These are phyloP conservation scores for Campylomormyrus numenius DNA, from an alignment of 2,113 vertebrate species.

Conservation along the genomic window DNA sequence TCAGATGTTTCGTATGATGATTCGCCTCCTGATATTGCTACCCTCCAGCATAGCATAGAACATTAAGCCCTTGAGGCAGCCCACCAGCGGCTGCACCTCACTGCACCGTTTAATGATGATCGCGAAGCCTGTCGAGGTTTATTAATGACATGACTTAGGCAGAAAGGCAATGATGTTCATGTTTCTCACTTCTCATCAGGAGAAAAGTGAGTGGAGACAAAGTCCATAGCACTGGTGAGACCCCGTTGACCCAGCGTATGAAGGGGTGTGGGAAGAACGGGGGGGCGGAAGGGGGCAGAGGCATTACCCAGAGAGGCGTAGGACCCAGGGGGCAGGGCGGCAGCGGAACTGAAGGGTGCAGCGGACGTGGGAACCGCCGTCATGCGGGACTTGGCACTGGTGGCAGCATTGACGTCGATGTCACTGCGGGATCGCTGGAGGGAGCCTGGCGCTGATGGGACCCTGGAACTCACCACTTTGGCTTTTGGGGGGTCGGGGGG, in stretches of 20 bases:
- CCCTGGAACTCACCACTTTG: constrained; percentile 76
- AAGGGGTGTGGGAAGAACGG: background rate
- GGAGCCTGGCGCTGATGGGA: constrained; percentile 71
- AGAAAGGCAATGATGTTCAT: constrained; percentile 45
- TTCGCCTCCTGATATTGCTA: background rate
- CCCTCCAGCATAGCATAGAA: background rate
- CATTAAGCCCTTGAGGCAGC: background rate
- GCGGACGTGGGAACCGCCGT: constrained; percentile 66
- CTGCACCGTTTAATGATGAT: constrained; percentile 47
- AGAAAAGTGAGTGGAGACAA: constrained; percentile 8
- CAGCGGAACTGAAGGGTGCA: constrained; percentile 81
- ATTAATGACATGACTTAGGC: constrained; percentile 37
- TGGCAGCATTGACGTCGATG: constrained; percentile 92
- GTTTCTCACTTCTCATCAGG: constrained; percentile 22
- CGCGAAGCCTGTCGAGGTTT: constrained; percentile 23
- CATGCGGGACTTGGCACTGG: constrained; percentile 89
- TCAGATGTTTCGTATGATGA: background rate
- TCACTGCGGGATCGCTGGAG: constrained; percentile 95
- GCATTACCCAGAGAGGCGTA: constrained; percentile 91
- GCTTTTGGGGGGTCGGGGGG: constrained; percentile 52
- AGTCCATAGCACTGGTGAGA: background rate
- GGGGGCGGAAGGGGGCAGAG: background rate
- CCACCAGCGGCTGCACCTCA: constrained; percentile 42
- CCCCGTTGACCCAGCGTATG: background rate
- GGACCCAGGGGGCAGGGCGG: constrained; percentile 90